Percentiles rank a stretch among this genome's conserved stretches.
phyloP scores from a whole-genome alignment of 2,113 vertebrate genomes.

The Pseudorectes ferrugineus region DNA sequence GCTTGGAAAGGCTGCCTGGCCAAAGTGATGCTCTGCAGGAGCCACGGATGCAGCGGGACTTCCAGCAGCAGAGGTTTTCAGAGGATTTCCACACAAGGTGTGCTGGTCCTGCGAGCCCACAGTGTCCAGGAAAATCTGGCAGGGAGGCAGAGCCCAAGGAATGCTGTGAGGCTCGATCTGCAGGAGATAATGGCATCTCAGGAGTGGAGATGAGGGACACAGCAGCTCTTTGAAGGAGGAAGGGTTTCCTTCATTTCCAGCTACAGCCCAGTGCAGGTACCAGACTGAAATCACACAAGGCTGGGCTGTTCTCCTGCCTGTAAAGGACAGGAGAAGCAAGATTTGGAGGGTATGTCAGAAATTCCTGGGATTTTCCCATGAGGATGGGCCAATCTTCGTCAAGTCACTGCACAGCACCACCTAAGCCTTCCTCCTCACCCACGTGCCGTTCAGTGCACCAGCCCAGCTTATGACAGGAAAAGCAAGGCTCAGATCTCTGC shows the following conservation, averaged over 20 bases:
- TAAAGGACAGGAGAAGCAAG: background rate
- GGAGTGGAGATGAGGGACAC: background rate
- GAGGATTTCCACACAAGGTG: background rate
- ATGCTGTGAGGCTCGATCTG: background rate
- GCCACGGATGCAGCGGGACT: background rate
- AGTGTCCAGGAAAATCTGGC: background rate
- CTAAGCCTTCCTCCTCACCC: background rate
- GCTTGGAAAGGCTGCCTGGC: background rate
- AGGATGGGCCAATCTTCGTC: background rate
- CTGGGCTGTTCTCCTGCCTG: background rate
- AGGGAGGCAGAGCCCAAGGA: background rate
- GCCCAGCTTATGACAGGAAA: background rate
- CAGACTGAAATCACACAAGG: background rate
- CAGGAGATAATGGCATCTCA: background rate
- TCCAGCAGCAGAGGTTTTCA: background rate
- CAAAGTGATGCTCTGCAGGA: background rate
- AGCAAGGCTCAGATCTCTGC: background rate
- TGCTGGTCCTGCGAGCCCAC: rapidly evolving
- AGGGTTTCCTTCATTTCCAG: background rate
- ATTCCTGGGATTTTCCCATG: background rate
- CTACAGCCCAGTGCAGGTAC: background rate
- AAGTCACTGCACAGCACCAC: background rate
- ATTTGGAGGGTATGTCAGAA: background rate
- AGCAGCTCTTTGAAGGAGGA: background rate
- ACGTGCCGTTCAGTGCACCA: background rate